These are phyloP conservation scores for Erythrocercus mccallii DNA, from an alignment of 2,113 vertebrate genomes.

Conservation along the genomic window DNA sequence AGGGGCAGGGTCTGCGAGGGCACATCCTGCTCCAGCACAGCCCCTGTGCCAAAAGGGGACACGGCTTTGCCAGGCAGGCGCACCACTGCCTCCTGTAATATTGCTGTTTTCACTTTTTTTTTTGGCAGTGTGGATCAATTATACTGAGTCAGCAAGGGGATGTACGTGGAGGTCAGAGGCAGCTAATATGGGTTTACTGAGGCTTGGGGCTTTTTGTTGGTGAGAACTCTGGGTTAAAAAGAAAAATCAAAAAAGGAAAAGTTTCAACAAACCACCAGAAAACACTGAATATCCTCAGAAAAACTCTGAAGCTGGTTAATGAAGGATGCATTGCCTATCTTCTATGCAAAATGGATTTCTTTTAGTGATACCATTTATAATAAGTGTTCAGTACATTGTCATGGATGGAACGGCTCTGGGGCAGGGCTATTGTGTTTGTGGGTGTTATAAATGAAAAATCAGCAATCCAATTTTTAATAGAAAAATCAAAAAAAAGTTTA, in stretches of 20 bases:
- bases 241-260: fast-evolving
- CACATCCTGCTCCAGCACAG: not conserved
- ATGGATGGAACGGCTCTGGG: fast-evolving
- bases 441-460: too few relatives aligned
- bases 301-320: not conserved
- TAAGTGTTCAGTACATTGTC: not conserved
- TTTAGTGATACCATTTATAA: not conserved
- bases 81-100: not conserved
- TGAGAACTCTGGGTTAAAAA: not conserved
- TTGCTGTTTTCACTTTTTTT: too few relatives aligned
- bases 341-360: not conserved
- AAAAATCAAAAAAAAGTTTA: too few relatives aligned
- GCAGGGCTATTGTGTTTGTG: not conserved
- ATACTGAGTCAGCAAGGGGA: not conserved
- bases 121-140: not conserved
- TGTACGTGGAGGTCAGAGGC: not conserved
- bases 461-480: too few relatives aligned
- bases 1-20: not conserved
- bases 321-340: not conserved
- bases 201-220: not conserved
- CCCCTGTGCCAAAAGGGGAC: not conserved
- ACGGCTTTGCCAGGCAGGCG: not conserved
- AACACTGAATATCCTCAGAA: not conserved
- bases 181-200: not conserved
- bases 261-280: not conserved